Conservation (phyloP, 1,140 invertebrate genomes). For the Batillaria attramentaria region DNA sequence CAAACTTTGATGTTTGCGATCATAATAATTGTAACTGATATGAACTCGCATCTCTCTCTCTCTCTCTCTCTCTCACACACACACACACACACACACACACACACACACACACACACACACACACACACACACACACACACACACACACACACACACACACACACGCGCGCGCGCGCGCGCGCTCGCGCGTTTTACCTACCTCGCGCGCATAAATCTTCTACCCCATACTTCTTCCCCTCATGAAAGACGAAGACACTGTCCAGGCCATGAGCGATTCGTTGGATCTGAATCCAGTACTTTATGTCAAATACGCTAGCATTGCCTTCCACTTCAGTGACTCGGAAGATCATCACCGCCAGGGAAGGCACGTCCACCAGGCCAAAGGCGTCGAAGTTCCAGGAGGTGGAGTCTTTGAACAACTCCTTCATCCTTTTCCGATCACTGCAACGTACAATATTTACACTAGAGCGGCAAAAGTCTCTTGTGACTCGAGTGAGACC, state of each 20-base stretch:
- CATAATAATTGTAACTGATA: too few species aligned
- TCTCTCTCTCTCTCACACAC: background rate
- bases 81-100: slow-evolving; percentile 19
- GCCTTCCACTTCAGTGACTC: background rate
- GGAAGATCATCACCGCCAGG: slow-evolving; percentile 11
- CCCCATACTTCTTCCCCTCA: background rate
- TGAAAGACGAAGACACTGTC: background rate
- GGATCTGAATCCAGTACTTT: background rate
- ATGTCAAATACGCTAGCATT: background rate
- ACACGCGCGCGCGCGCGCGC: background rate
- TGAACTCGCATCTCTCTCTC: too few species aligned
- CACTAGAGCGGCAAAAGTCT: slow-evolving; percentile 11
- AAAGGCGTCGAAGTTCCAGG: slow-evolving; percentile 23
- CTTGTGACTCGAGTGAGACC: slow-evolving; percentile 20
- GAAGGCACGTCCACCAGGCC: slow-evolving; percentile 17
- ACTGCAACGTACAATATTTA: background rate
- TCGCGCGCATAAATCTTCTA: slow-evolving; percentile 10
- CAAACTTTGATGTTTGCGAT: too few species aligned
- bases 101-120: slow-evolving; percentile 18
- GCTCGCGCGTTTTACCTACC: background rate
- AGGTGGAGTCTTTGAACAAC: slow-evolving; percentile 20
- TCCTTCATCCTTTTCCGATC: slow-evolving; percentile 16
- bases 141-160: slow-evolving; percentile 13
- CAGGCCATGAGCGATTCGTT: background rate
- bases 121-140: slow-evolving; percentile 6